Percentiles rank a stretch among this genome's conserved stretches.
Conservation (phyloP, 2,797 vertebrate genomes). For the Ataeniobius toweri region DNA sequence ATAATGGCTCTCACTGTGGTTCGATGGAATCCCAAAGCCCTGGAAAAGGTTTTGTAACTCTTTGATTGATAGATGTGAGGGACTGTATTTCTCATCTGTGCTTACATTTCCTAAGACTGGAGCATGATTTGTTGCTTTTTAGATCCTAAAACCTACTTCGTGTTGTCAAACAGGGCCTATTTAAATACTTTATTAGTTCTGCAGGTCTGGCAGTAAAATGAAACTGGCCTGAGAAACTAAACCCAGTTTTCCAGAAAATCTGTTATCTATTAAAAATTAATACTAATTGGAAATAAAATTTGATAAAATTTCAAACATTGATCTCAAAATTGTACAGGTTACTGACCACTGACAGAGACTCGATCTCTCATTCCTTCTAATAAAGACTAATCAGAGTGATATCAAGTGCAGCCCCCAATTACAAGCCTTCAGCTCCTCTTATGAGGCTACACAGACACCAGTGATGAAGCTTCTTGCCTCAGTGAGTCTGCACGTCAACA, state of each 20-base stretch:
- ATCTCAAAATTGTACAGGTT: not conserved
- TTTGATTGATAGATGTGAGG: not conserved
- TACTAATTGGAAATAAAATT: not conserved
- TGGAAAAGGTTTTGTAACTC: not conserved
- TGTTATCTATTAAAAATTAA: not conserved
- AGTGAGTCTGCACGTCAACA: conserved; percentile 46
- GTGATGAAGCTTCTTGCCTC: conserved; percentile 49
- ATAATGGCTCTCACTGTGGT: not conserved
- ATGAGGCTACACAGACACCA: conserved; percentile 40
- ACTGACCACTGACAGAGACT: conserved; percentile 2
- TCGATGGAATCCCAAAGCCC: not conserved
- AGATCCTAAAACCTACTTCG: not conserved
- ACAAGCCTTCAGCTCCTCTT: conserved; percentile 29
- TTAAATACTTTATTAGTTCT: not conserved
- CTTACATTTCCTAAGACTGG: not conserved
- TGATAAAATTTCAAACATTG: not conserved
- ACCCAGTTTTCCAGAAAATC: not conserved
- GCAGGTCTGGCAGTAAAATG: not conserved
- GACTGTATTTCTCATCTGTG: not conserved
- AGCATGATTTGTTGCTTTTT: not conserved
- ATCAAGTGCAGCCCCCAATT: conserved; percentile 22
- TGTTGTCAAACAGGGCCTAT: not conserved
- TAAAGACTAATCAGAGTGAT: conserved; percentile 48
- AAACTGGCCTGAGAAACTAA: not conserved
- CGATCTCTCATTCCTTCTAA: conserved; percentile 38